phyloP scores from a whole-genome alignment of 1,140 invertebrate species.

The Parapsyche elsis region DNA sequence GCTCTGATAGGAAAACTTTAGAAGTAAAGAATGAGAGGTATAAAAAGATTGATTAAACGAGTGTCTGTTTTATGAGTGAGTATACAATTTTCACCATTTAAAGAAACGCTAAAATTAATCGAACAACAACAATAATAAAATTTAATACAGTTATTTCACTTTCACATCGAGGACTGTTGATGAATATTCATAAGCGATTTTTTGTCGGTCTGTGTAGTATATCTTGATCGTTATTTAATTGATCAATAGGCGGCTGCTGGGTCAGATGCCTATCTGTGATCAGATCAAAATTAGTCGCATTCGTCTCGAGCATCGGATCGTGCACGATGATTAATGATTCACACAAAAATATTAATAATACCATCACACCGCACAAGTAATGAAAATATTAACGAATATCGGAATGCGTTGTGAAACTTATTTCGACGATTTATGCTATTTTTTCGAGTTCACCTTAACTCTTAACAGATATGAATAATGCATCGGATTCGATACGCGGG shows the following conservation, averaged over 20 bases:
- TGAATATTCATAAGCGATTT: not conserved
- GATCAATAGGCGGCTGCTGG: not conserved
- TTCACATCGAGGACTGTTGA: not conserved
- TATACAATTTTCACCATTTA: too few species aligned
- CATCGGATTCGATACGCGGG: too few species aligned
- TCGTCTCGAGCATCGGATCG: not conserved
- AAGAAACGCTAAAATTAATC: too few species aligned
- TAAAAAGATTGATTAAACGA: too few species aligned
- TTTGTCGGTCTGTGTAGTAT: not conserved
- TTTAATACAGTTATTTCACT: slow-evolving; percentile 4
- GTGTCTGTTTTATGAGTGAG: too few species aligned
- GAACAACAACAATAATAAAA: too few species aligned
- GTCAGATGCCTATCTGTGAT: not conserved
- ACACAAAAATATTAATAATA: not conserved
- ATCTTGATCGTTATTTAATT: slow-evolving; percentile 12
- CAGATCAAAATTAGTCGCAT: slow-evolving; percentile 9
- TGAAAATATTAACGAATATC: not conserved
- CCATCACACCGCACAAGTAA: not conserved
- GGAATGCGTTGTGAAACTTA: too few species aligned
- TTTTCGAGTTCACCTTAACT: too few species aligned
- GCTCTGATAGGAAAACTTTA: too few species aligned
- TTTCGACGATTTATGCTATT: too few species aligned
- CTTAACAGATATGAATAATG: too few species aligned
- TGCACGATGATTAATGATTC: slow-evolving; percentile 2
- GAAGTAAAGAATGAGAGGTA: too few species aligned